Percentiles rank a stretch among this genome's conserved stretches.
phyloP scores from a whole-genome alignment of 2,797 vertebrate species.

The Tauraco hartlaubi region DNA sequence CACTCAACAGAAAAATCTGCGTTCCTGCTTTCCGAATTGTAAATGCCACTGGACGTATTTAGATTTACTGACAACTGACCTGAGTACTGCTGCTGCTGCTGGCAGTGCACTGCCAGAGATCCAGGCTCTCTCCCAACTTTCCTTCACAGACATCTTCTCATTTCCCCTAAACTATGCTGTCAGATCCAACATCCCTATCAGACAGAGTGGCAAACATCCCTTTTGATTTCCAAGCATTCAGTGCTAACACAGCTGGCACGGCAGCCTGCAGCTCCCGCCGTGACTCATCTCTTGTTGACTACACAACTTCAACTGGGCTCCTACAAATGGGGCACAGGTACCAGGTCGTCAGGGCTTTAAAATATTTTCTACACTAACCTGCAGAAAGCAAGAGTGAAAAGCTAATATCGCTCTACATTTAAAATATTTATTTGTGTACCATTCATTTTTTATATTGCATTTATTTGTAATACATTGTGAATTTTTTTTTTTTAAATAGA shows the following conservation, averaged over 20 bases:
- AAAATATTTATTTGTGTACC: neutral
- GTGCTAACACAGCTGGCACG: neutral
- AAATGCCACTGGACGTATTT: neutral
- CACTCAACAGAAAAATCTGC: neutral
- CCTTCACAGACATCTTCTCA: neutral
- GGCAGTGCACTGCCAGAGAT: neutral
- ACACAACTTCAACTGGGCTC: neutral
- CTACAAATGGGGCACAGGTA: neutral
- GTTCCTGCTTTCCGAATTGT: neutral
- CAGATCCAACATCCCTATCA: neutral
- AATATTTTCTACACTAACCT: neutral
- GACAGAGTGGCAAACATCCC: neutral
- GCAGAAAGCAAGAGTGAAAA: neutral
- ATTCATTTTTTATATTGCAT: neutral
- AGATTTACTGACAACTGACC: constrained; percentile 13
- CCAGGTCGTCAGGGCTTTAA: neutral
- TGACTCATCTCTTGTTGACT: neutral
- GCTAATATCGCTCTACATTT: neutral
- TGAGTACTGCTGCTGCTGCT: neutral
- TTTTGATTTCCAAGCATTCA: neutral
- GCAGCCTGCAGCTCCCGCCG: neutral
- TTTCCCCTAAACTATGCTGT: neutral
- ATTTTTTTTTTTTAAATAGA: neutral
- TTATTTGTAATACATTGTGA: neutral
- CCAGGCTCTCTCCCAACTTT: neutral